These are phyloP conservation scores for Scaptomyza caliginosa DNA, from an alignment of 2,888 invertebrate genomes.

Conservation along the genomic window DNA sequence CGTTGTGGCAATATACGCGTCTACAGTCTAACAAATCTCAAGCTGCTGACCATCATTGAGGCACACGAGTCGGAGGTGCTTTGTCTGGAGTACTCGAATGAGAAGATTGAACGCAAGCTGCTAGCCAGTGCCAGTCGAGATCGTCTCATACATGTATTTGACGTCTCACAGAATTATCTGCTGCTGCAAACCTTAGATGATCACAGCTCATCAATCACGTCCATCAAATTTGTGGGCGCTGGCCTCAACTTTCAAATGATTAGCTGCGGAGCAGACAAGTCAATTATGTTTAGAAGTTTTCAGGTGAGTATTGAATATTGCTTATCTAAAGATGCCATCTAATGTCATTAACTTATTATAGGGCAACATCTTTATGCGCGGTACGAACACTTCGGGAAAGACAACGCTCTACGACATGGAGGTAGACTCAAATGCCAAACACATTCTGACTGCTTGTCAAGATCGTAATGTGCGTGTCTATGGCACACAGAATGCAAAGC, in stretches of 20 bases:
- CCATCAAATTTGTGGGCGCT: constrained; percentile 92
- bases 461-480: constrained; percentile 97
- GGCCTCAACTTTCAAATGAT: constrained; percentile 92
- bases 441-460: constrained; percentile 97
- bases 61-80: constrained; percentile 99
- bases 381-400: constrained; percentile 95
- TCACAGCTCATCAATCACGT: constrained; percentile 97
- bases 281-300: constrained; percentile 91
- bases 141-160: constrained; percentile 96
- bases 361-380: constrained; percentile 88
- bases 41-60: constrained; percentile 92
- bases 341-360: constrained; percentile 33
- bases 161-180: constrained; percentile 92
- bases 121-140: constrained; percentile 97
- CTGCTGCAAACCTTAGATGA: constrained; percentile 97
- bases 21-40: constrained; percentile 88
- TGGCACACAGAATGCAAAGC: constrained; percentile 94
- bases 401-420: constrained; percentile 99
- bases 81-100: constrained; percentile 93
- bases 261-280: constrained; percentile 98
- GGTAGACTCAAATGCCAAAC: constrained; percentile 94
- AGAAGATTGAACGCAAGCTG: constrained; percentile 85
- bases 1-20: constrained; percentile 93
- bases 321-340: not conserved
- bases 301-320: constrained; percentile 65